phyloP scores from a whole-genome alignment of 2,113 vertebrate species.

The Ammodytes dubius region DNA sequence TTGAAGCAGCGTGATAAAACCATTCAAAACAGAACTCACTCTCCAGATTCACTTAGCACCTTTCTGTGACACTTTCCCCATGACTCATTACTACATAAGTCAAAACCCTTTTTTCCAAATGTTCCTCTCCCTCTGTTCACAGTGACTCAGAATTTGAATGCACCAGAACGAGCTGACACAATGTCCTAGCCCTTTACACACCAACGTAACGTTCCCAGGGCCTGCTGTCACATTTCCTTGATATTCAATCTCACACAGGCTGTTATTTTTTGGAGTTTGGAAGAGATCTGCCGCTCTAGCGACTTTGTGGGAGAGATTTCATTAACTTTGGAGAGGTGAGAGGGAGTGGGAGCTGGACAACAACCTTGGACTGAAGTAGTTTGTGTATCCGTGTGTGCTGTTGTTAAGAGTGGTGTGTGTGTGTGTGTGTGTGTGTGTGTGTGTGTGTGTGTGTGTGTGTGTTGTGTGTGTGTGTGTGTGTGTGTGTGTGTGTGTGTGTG shows the following conservation, averaged over 20 bases:
- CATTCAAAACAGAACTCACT: slow-evolving; percentile 22
- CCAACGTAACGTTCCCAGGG: slow-evolving; percentile 7
- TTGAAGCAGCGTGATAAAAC: not conserved
- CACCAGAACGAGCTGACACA: not conserved
- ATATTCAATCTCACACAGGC: not conserved
- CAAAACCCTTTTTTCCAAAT: not conserved
- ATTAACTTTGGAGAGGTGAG: slow-evolving; percentile 50
- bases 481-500: too few relatives aligned
- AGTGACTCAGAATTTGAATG: slow-evolving; percentile 30
- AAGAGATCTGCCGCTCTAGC: slow-evolving; percentile 7
- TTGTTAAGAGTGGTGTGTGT: slow-evolving; percentile 17
- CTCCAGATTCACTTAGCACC: slow-evolving; percentile 22
- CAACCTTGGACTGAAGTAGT: slow-evolving; percentile 55
- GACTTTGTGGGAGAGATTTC: slow-evolving; percentile 40
- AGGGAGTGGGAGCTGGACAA: slow-evolving; percentile 25
- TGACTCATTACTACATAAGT: slow-evolving; percentile 6
- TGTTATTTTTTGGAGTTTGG: not conserved
- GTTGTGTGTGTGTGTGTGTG: too few relatives aligned
- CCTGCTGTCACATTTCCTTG: slow-evolving; percentile 14
- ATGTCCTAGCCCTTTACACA: slow-evolving; percentile 15
- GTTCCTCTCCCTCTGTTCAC: slow-evolving; percentile 2
- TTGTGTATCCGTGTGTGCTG: slow-evolving; percentile 10
- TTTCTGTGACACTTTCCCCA: slow-evolving; percentile 9
- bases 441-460: not conserved
- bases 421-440: not conserved